These are phyloP conservation scores for Aphidius ervi DNA, from an alignment of 1,140 invertebrate species.

Conservation along the genomic window DNA sequence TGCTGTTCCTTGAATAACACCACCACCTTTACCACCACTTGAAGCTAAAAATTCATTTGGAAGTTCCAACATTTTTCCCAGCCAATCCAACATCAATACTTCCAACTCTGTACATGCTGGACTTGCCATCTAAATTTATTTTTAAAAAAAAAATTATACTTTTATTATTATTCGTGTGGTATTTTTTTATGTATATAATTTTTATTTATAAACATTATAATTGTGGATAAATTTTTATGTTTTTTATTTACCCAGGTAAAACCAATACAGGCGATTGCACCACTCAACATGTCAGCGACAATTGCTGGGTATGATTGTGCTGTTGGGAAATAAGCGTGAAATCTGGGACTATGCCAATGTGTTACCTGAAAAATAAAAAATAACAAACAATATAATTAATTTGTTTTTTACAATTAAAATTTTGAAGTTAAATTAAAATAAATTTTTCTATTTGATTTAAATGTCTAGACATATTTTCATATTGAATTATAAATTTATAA, in stretches of 20 bases:
- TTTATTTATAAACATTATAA: slow-evolving; percentile 5
- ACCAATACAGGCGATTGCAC: slow-evolving; percentile 87
- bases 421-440: not conserved
- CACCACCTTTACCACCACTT: slow-evolving; percentile 79
- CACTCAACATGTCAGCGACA: slow-evolving; percentile 94
- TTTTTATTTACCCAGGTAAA: slow-evolving; percentile 70
- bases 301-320: slow-evolving; percentile 91
- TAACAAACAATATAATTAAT: not conserved
- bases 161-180: slow-evolving; percentile 1
- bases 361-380: slow-evolving; percentile 61
- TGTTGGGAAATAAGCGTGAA: slow-evolving; percentile 97
- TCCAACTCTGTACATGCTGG: slow-evolving; percentile 97
- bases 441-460: too few species aligned
- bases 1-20: slow-evolving; percentile 88
- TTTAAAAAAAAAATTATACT: slow-evolving; percentile 26
- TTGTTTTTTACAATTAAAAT: slow-evolving; percentile 2
- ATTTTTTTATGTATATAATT: not conserved
- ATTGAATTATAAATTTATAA: too few species aligned
- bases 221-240: too few species aligned
- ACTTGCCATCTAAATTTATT: slow-evolving; percentile 72
- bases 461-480: too few species aligned
- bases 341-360: slow-evolving; percentile 96
- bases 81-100: slow-evolving; percentile 95
- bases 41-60: slow-evolving; percentile 83
- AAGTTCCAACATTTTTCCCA: slow-evolving; percentile 90